Base-by-base conservation (phyloP, 2,888 invertebrate species). In the Blera fallax region DNA sequence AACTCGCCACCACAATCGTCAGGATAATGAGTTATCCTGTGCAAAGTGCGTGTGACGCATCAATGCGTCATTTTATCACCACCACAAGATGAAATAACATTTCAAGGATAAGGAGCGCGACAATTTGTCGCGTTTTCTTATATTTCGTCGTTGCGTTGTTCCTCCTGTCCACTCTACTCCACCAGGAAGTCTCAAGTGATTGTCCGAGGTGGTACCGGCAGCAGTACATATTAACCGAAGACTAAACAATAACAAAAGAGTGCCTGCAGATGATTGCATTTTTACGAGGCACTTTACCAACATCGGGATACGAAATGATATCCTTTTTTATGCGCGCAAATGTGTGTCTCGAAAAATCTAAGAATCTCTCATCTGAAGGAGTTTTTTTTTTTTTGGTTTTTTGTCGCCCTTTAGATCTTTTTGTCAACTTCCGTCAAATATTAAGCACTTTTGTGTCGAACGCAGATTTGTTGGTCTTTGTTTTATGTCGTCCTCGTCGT, bases 251-350 rank as follows among this genome's bases (percentile, higher is more conserved):
- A 74, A 80, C 80, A 84, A 74, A 72, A 73, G 85, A 87, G 82
- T 87, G 87, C 85, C 88, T 87, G 87, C 88, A 88, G 84, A 87
- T 88, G 88, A 88, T 88, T 88, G 88, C 88, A 88, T 80, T 88
- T 88, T 88, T 88, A 88, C 87, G 88, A 88, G 87, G 85, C 85
- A 81, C 79, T 84, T 87, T 79, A 79, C 80, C 37, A 32, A 65
- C 72, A 77, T 58, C 62, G 69, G 58, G 37, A 64, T 64, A 74
- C 70, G 64, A 48, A 85, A 56, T 70, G 43, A 85, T 81, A 81
- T 81, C 72, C 76, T 72, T 77, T 84, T 85, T 85, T 81, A 85
- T 81, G 65, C 81, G 64, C 65, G 72, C 70, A 70, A 81, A 65
- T 76, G 81, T 81, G 70, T 65, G 58, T 65, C 70, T 34, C n/a